Conservation (phyloP, 1,140 invertebrate genomes). For the Cydia strobilella region DNA sequence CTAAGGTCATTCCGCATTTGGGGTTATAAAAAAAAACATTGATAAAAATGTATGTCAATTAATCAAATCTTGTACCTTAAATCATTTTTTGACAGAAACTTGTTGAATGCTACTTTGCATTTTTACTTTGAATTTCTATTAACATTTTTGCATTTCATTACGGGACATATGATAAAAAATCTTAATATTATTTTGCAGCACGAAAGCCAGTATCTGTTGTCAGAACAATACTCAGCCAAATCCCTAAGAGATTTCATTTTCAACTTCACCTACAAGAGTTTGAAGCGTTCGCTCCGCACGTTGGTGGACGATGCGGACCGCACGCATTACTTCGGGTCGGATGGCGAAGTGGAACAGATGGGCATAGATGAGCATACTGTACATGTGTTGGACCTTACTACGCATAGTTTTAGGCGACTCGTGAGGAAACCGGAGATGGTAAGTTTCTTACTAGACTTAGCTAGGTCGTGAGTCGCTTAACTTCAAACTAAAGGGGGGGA, state of each 20-base stretch:
- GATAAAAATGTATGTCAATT: background rate
- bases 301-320: constrained; percentile 62
- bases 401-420: constrained; percentile 60
- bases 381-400: constrained; percentile 60
- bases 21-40: no score
- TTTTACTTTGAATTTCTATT: no score
- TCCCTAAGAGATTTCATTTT: constrained; percentile 83
- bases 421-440: constrained; percentile 59
- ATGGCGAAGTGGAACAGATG: constrained; percentile 41
- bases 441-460: no score
- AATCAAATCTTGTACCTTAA: no score
- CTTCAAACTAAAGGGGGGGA: no score
- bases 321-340: constrained; percentile 69
- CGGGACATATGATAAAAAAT: background rate
- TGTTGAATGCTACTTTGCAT: no score
- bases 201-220: constrained; percentile 85
- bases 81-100: no score
- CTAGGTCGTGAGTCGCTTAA: no score
- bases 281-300: constrained; percentile 78
- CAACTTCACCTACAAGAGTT: constrained; percentile 82
- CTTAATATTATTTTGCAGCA: constrained; percentile 76
- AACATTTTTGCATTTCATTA: no score
- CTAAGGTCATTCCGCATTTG: background rate
- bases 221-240: constrained; percentile 80
- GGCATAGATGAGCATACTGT: constrained; percentile 44